Base-by-base conservation (phyloP, 2,888 invertebrate genomes). In the Notodromas monacha region DNA sequence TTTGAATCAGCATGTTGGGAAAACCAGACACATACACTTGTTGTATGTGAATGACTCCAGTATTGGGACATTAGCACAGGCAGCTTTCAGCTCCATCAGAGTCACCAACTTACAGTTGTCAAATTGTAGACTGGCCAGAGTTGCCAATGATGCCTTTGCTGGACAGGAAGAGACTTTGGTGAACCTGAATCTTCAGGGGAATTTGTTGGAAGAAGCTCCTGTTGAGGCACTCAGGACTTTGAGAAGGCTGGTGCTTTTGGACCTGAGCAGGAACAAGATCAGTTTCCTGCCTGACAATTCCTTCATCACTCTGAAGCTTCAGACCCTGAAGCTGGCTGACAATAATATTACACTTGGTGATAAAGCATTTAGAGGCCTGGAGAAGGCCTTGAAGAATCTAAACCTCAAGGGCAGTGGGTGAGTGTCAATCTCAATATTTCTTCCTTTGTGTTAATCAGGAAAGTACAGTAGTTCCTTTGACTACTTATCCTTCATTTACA, bases 1-100 rank as follows among this genome's bases (percentile, higher is more conserved):
- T 13, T 13, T 27, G 12, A 6, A 27, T 5, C 10, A 6, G 6
- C 5, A 12, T 5, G 12, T 12, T n/a, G 10, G 10, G 8, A 5
- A 13, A 12, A 61, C 40, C 62, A 34, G 30, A 32, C 64, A 52
- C 60, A 66, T 81, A 38, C 77, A 79, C 49, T 57, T 79, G 37
- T 59, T 81, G 26, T 77, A 79, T 48, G 60, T 81, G 35, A 76
- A 76, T 52, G 77, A 79, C 52, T 72, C 76, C 31, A 68, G 70
- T 16, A 60, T 79, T 30, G 58, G 58, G 52, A 12, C 14, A 8
- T 29, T 36, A 16, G 15, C 12, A n/a, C 30, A 34, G 16, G 61
- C 63, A 11, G 68, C 77, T 1, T 79, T 84, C 43, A 60, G 58
- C 40, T 42, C 42, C 26, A 37, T 47, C 29, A 36, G 44, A 16